Evolutionary conservation across 2,797 vertebrate genomes (phyloP).

Genomic region (Chiloscyllium punctatum): DNA sequence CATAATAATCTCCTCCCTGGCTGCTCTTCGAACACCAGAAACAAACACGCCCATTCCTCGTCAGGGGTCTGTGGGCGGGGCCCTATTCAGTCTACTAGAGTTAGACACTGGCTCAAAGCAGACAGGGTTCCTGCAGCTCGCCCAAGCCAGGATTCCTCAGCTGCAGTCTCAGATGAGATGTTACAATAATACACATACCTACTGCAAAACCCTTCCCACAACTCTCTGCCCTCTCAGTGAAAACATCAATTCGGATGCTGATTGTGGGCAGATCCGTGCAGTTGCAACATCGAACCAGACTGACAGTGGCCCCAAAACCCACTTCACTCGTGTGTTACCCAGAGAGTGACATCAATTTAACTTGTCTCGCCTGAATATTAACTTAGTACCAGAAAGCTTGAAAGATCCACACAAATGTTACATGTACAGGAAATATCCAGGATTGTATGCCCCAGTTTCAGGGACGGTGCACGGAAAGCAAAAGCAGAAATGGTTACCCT

Average conservation of each 20-base stretch:
- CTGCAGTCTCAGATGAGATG: background rate
- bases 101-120: background rate
- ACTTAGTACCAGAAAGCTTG: background rate
- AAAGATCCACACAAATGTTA: background rate
- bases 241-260: background rate
- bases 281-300: background rate
- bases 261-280: background rate
- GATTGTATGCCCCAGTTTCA: background rate
- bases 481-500: conserved; percentile 60
- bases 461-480: background rate
- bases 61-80: background rate
- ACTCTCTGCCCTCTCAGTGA: background rate
- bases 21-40: background rate
- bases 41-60: background rate
- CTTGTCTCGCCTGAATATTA: too few relatives aligned
- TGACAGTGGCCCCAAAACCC: background rate
- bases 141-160: background rate
- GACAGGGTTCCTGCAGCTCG: background rate
- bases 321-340: background rate
- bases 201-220: background rate
- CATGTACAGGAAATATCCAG: background rate
- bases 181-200: background rate
- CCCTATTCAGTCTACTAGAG: background rate
- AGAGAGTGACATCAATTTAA: too few relatives aligned
- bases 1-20: background rate